Conservation (phyloP, 2,888 invertebrate genomes). For the Hermaeophaga mercurialis region DNA sequence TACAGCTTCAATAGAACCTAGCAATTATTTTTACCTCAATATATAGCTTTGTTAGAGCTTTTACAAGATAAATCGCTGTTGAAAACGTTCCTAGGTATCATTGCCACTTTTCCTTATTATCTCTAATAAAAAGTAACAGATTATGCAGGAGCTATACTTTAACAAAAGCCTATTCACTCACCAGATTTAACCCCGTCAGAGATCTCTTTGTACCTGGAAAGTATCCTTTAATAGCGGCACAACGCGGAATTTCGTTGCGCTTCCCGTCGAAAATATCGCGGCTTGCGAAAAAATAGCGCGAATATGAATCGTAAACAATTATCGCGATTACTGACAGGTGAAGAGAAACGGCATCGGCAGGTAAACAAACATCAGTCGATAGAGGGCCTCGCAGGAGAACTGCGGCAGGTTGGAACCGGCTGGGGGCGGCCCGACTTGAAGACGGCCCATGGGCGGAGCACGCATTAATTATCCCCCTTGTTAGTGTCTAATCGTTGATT, state of each 20-base stretch:
- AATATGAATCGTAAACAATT: constrained; percentile 30
- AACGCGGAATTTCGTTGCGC: constrained; percentile 13
- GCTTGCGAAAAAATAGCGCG: constrained; percentile 26
- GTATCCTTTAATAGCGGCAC: constrained; percentile 4
- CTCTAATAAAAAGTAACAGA: too few species aligned
- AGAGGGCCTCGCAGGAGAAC: constrained; percentile 42
- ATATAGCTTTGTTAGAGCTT: too few species aligned
- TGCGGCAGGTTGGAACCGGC: constrained; percentile 43
- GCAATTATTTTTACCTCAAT: too few species aligned
- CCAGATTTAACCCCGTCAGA: constrained; percentile 8
- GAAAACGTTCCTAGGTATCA: too few species aligned
- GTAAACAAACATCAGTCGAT: constrained; percentile 39
- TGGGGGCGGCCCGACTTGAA: constrained; percentile 45
- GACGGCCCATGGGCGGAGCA: constrained; percentile 49
- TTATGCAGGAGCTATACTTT: too few species aligned
- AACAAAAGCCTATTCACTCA: constrained; percentile 8
- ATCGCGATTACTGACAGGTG: constrained; percentile 36
- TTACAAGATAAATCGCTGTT: too few species aligned
- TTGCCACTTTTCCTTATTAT: too few species aligned
- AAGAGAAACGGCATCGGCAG: constrained; percentile 30
- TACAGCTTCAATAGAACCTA: too few species aligned
- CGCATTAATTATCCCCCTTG: constrained; percentile 53
- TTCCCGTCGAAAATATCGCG: not conserved
- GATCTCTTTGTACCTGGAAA: too few species aligned
- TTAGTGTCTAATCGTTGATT: constrained; percentile 43